Base-by-base conservation (phyloP, 2,888 invertebrate genomes). In the Brachylomia viminalis region DNA sequence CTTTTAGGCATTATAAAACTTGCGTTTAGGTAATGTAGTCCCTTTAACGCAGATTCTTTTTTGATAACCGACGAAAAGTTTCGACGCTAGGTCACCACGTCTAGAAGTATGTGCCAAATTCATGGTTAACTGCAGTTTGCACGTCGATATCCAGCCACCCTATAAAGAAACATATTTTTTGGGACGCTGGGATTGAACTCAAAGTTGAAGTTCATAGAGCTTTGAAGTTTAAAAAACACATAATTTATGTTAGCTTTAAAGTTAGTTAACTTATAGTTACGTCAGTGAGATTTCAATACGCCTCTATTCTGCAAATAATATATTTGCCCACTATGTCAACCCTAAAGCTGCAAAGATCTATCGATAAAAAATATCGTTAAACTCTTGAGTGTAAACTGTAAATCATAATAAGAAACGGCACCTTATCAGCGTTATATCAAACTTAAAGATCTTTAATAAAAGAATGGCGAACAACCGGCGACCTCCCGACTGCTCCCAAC, bases 371-470 rank as follows among this genome's bases (percentile, higher is more conserved):
- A 89, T 87, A 90, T 92, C 91, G 91, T 92, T 92, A 92, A 92
- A 91, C 86, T 89, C 88, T 92, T 89, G 86, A 85, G 86, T 84
- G 80, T 85, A 83, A 90, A 86, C 83, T 83, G 89, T 93, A 92
- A 93, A 93, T 93, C 91, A 92, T 90, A 92, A 91, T 86, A 89
- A 90, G 88, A 89, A 92, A 90, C 87, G 86, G 87, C 85, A 82
- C 87, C 87, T 93, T 94, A 94, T 94, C 93, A 90, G 87, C 80
- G 81, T 87, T 89, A 90, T 92, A 92, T 91, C 91, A 90, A 93
- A 92, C 90, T 84, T 80, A 80, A 80, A 92, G 92, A 94, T 95
- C 92, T 94, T 94, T 94, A 94, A 94, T 95, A 94, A 94, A 95
- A 92, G 92, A 93, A 94, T 93, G 89, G 93, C 93, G 89, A 92